Percentiles rank a stretch among this genome's conserved stretches.
phyloP scores from a whole-genome alignment of 2,113 vertebrate genomes.

The Delphinus delphis region DNA sequence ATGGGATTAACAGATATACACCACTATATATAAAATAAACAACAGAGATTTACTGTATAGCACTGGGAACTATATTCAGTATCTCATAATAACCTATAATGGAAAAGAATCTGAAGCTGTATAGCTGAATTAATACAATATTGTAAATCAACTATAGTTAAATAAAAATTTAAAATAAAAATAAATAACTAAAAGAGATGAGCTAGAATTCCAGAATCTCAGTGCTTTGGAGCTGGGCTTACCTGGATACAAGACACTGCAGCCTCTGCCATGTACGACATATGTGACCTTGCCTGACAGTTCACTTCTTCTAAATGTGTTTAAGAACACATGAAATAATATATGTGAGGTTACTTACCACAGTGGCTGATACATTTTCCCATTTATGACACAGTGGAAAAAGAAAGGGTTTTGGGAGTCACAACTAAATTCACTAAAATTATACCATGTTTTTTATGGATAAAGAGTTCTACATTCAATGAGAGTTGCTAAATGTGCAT shows the following conservation, averaged over 20 bases:
- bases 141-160: background rate
- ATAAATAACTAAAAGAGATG: constrained; percentile 9
- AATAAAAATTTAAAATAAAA: background rate
- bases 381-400: background rate
- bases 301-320: background rate
- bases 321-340: background rate
- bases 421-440: background rate
- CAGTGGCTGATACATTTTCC: background rate
- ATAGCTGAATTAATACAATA: background rate
- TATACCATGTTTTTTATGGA: background rate
- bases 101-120: background rate
- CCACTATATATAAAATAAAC: too few species aligned
- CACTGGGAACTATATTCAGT: background rate
- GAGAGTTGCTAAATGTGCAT: background rate
- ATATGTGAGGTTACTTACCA: background rate
- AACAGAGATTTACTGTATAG: background rate
- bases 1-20: background rate
- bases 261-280: background rate
- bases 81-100: background rate
- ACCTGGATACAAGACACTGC: background rate
- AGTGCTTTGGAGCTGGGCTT: background rate
- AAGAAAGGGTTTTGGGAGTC: background rate
- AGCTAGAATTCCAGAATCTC: background rate
- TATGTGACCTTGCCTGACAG: background rate
- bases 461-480: background rate